Conservation (phyloP, 2,113 vertebrate species). For the Caranx melampygus region DNA sequence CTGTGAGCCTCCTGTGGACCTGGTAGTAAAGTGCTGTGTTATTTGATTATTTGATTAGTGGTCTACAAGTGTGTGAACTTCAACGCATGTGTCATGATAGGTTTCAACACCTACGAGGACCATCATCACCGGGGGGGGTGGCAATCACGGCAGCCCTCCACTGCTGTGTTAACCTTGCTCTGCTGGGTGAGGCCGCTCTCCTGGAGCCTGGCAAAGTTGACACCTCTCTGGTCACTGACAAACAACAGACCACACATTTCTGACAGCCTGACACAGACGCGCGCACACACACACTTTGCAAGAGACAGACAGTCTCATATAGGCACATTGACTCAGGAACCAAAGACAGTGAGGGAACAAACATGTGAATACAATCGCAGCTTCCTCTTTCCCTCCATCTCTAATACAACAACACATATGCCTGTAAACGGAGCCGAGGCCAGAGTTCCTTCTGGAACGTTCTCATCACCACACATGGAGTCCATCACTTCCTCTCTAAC, state of each 20-base stretch:
- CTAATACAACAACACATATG: constrained; percentile 38
- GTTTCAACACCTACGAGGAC: background rate
- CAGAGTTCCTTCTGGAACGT: constrained; percentile 46
- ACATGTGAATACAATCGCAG: constrained; percentile 22
- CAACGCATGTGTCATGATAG: background rate
- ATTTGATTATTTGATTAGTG: constrained; percentile 11
- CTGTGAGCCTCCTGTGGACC: constrained; percentile 26
- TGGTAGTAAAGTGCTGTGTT: constrained; percentile 15
- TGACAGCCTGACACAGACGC: constrained; percentile 31
- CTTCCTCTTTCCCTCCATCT: constrained; percentile 9
- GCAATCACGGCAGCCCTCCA: constrained; percentile 36
- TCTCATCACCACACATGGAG: constrained; percentile 73
- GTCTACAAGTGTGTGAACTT: background rate
- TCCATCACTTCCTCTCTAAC: constrained; percentile 73
- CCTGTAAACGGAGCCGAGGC: constrained; percentile 23
- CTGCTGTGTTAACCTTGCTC: constrained; percentile 30
- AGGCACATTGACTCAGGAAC: constrained; percentile 7
- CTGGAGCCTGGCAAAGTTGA: constrained; percentile 67
- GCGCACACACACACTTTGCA: constrained; percentile 5
- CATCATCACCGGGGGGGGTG: constrained; percentile 16
- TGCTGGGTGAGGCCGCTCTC: constrained; percentile 51
- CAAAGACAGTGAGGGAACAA: constrained; percentile 12
- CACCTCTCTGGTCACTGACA: constrained; percentile 38
- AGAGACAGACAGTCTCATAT: constrained; percentile 7
- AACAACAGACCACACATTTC: constrained; percentile 16